Percentiles rank a stretch among this genome's conserved stretches.
phyloP scores from a whole-genome alignment of 2,113 vertebrate genomes.

The Platichthys stellatus region DNA sequence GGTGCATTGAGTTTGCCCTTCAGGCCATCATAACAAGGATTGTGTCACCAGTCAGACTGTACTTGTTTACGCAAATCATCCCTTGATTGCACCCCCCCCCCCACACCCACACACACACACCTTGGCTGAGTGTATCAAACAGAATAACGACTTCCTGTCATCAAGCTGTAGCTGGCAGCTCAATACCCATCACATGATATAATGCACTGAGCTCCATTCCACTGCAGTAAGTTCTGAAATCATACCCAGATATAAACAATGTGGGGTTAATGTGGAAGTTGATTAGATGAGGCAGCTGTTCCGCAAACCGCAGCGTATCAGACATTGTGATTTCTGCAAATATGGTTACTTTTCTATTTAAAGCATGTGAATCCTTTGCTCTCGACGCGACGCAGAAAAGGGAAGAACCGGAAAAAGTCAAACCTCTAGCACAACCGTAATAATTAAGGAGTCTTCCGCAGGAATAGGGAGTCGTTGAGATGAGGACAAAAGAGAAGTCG shows the following conservation, averaged over 20 bases:
- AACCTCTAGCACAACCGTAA: constrained; percentile 48
- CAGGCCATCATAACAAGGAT: constrained; percentile 50
- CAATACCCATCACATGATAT: constrained; percentile 20
- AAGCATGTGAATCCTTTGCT: constrained; percentile 26
- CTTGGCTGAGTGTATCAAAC: constrained; percentile 42
- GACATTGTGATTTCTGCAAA: constrained; percentile 22
- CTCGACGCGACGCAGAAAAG: constrained; percentile 19
- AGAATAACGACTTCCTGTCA: constrained; percentile 25
- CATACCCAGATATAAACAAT: constrained; percentile 17
- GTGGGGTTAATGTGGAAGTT: constrained; percentile 38
- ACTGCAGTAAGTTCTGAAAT: constrained; percentile 10
- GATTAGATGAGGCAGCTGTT: constrained; percentile 32
- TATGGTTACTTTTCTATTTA: constrained; percentile 18
- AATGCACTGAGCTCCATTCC: background rate
- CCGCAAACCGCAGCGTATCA: background rate
- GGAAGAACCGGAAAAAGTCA: constrained; percentile 19
- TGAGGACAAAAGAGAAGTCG: constrained; percentile 59
- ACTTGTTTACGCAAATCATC: constrained; percentile 68
- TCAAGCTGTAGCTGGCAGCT: constrained; percentile 35
- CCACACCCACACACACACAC: background rate
- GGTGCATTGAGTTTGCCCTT: constrained; percentile 61
- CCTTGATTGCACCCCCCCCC: constrained; percentile 31
- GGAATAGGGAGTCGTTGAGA: constrained; percentile 57
- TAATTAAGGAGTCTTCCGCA: constrained; percentile 52
- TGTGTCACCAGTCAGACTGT: constrained; percentile 61